phyloP scores from a whole-genome alignment of 2,113 vertebrate genomes.

The Leuciscus idus region DNA sequence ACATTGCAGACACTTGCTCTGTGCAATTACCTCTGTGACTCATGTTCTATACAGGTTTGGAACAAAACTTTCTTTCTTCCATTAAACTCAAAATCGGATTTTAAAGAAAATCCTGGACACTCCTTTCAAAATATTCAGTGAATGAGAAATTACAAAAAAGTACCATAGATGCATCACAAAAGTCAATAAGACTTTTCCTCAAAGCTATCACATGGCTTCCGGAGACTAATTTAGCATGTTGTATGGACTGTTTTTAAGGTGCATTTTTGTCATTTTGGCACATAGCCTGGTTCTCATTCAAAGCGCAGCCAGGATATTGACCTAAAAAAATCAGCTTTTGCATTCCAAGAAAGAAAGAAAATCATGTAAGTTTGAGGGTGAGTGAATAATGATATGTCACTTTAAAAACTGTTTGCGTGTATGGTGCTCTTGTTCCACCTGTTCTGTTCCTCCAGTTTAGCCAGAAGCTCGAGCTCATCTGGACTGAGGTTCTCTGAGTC shows the following conservation, averaged over 20 bases:
- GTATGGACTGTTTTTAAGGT: too few species aligned
- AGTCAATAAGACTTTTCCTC: neutral
- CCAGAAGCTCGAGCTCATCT: constrained; percentile 92
- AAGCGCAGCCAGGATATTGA: too few species aligned
- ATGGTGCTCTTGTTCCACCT: constrained; percentile 72
- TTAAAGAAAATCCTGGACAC: neutral
- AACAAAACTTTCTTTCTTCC: neutral
- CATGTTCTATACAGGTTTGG: neutral
- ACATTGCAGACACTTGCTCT: neutral
- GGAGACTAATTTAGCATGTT: too few species aligned
- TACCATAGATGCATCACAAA: neutral
- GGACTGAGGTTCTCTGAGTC: constrained; percentile 95
- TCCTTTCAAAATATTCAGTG: neutral
- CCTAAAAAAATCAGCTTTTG: too few species aligned
- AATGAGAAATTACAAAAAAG: neutral
- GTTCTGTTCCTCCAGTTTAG: constrained; percentile 97
- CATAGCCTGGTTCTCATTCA: too few species aligned
- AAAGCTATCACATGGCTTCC: too few species aligned
- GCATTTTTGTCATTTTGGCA: too few species aligned
- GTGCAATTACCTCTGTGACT: neutral
- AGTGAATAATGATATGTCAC: too few species aligned
- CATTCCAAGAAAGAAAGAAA: too few species aligned
- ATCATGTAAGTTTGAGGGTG: too few species aligned
- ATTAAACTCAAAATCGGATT: neutral
- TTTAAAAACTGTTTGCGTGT: neutral